Evolutionary conservation across 2,797 vertebrate genomes (phyloP).

Genomic region (Vireo griseus): DNA sequence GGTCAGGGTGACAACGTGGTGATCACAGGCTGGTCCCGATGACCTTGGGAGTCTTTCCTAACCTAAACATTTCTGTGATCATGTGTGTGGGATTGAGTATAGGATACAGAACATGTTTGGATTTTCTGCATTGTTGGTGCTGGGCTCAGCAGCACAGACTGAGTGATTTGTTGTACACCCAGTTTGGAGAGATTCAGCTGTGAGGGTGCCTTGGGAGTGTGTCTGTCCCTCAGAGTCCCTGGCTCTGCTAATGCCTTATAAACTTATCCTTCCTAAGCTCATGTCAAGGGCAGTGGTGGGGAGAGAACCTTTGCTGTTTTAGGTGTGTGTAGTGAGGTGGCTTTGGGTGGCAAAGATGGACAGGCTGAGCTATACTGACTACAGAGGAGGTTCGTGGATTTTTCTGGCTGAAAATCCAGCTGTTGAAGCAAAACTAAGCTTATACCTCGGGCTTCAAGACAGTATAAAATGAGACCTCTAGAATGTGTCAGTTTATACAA

Average conservation of each 20-base stretch:
- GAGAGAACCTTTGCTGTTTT: neutral
- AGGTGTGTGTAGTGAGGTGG: neutral
- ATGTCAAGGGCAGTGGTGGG: too few relatives aligned
- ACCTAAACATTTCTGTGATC: neutral
- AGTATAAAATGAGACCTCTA: neutral
- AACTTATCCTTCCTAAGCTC: neutral
- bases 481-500: neutral
- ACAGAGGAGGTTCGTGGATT: neutral
- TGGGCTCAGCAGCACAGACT: accelerated
- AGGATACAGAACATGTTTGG: neutral
- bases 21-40: neutral
- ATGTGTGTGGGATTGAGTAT: neutral
- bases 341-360: neutral
- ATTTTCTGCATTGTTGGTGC: accelerated
- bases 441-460: neutral
- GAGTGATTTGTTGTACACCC: accelerated
- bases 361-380: neutral
- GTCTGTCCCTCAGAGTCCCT: neutral
- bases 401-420: neutral
- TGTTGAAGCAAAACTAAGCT: neutral
- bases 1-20: accelerated
- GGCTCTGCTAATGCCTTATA: neutral
- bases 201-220: neutral
- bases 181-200: neutral
- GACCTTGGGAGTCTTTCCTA: too few relatives aligned